A percentile compares a stretch with the other conserved stretches of the same genome.
phyloP scores from a whole-genome alignment of 2,888 invertebrate genomes.

The Alloplasta piceator region DNA sequence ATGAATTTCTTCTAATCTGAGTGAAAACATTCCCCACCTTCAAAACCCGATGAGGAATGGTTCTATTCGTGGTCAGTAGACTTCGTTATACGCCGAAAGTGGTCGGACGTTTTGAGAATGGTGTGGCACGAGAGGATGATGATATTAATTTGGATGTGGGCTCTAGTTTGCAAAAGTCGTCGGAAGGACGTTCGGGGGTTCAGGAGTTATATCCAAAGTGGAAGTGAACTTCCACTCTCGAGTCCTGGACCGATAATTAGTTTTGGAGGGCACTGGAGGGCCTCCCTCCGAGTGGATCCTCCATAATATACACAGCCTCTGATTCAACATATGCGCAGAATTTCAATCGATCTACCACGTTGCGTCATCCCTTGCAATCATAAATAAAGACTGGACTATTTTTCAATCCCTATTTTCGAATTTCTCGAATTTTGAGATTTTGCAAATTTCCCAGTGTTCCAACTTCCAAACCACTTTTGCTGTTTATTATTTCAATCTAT shows the following conservation, averaged over 20 bases:
- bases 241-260: constrained; percentile 62
- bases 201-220: constrained; percentile 1
- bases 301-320: background rate
- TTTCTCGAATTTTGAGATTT: background rate
- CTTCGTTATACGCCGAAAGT: background rate
- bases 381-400: background rate
- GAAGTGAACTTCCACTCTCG: constrained; percentile 27
- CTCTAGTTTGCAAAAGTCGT: background rate
- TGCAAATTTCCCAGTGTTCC: background rate
- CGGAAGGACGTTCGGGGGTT: constrained; percentile 36
- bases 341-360: constrained; percentile 36
- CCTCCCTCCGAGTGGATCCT: constrained; percentile 15
- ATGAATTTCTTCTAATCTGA: too few relatives aligned
- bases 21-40: too few relatives aligned
- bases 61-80: background rate
- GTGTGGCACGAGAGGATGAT: background rate
- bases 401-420: background rate
- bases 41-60: too few relatives aligned
- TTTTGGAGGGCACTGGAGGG: constrained; percentile 54
- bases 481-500: background rate
- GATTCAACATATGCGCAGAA: constrained; percentile 3
- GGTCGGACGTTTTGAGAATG: background rate
- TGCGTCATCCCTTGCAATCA: constrained; percentile 51
- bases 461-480: background rate
- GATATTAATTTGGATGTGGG: background rate